These are phyloP conservation scores for Drosophila guanche DNA, from an alignment of 1,140 invertebrate species.

Conservation along the genomic window DNA sequence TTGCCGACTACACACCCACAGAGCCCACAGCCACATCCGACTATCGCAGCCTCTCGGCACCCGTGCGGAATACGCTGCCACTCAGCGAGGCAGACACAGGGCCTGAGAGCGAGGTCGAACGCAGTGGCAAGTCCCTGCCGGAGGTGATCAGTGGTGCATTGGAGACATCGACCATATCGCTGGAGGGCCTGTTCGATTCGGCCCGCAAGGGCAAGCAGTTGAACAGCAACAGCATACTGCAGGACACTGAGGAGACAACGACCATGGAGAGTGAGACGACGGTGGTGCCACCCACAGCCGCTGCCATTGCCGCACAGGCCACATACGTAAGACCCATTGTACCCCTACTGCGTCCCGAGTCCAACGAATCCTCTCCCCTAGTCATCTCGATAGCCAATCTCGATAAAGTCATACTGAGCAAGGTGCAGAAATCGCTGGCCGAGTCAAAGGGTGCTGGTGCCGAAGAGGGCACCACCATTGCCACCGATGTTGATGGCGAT, in stretches of 20 bases:
- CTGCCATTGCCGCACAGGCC: constrained; percentile 13
- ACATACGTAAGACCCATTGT: constrained; percentile 81
- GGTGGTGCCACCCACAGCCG: constrained; percentile 13
- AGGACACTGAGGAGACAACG: constrained; percentile 14
- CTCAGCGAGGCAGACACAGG: constrained; percentile 10
- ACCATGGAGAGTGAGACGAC: constrained; percentile 20
- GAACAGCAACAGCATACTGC: constrained; percentile 30
- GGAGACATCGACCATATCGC: constrained; percentile 86
- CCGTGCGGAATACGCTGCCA: constrained; percentile 64
- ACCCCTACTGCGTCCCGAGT: constrained; percentile 79
- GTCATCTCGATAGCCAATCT: constrained; percentile 83
- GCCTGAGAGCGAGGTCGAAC: constrained; percentile 26
- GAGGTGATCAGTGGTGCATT: constrained; percentile 71
- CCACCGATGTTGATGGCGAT: constrained; percentile 1
- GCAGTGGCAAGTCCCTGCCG: constrained; percentile 72
- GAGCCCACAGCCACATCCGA: constrained; percentile 39
- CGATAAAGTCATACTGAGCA: constrained; percentile 83
- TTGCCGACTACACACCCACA: constrained; percentile 78
- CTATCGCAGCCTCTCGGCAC: constrained; percentile 27
- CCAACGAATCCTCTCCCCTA: constrained; percentile 83
- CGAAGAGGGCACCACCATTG: constrained; percentile 7
- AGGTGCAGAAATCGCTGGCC: constrained; percentile 61
- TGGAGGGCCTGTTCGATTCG: constrained; percentile 87
- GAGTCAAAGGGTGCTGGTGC: constrained; percentile 19
- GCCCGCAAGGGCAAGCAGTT: constrained; percentile 80